Percentiles rank a stretch among this genome's conserved stretches.
phyloP scores from a whole-genome alignment of 2,113 vertebrate genomes.

The Orthonyx spaldingii region DNA sequence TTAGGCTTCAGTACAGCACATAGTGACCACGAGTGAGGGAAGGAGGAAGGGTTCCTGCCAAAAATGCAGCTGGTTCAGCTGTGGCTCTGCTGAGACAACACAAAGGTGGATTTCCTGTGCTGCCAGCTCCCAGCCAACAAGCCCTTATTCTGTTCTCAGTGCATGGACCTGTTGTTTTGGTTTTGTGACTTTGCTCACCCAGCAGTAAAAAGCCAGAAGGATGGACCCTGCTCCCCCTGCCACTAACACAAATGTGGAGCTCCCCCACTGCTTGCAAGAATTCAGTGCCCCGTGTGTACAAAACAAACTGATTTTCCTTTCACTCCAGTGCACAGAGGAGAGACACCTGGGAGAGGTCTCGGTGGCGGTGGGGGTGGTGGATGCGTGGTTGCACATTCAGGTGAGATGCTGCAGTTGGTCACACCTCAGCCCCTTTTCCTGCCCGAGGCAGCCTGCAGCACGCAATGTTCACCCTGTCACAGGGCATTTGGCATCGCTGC shows the following conservation, averaged over 20 bases:
- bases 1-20: fast-evolving
- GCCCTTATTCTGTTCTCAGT: background rate
- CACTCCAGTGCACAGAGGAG: background rate
- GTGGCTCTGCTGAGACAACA: background rate
- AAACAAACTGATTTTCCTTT: background rate
- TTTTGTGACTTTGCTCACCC: background rate
- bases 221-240: background rate
- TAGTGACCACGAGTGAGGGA: background rate
- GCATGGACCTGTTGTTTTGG: fast-evolving
- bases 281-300: fast-evolving
- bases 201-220: background rate
- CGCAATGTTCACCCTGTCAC: background rate
- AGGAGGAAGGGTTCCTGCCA: background rate
- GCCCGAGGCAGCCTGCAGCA: background rate
- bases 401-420: background rate
- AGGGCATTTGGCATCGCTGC: background rate
- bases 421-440: background rate
- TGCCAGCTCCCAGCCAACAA: background rate
- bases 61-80: background rate
- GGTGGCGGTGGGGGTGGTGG: background rate
- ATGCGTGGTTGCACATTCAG: background rate
- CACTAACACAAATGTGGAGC: background rate
- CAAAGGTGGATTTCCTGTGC: background rate
- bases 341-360: background rate
- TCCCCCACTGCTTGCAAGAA: background rate